Evolutionary conservation across 2,797 vertebrate species (phyloP).

Genomic region (Neostethus bicornis): DNA sequence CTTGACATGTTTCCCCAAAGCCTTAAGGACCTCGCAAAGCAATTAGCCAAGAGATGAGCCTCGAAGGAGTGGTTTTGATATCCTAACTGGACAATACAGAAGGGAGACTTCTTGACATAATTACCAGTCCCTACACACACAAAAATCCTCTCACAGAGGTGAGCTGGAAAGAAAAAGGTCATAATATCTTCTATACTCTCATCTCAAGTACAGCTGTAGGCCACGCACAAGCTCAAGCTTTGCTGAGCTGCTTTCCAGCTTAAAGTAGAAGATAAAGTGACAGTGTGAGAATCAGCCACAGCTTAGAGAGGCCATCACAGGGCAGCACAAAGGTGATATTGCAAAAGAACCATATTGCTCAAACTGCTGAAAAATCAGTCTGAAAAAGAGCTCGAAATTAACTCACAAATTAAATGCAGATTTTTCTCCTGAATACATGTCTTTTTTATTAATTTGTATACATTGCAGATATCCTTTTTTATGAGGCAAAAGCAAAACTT

Average conservation of each 20-base stretch:
- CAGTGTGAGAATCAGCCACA: slow-evolving; percentile 12
- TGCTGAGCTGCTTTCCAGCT: slow-evolving; percentile 4
- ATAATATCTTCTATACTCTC: not conserved
- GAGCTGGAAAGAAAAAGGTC: not conserved
- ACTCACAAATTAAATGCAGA: not conserved
- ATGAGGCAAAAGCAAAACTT: too few relatives aligned
- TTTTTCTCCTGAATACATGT: too few relatives aligned
- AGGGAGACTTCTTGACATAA: slow-evolving; percentile 12
- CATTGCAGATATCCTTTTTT: too few relatives aligned
- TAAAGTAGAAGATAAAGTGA: slow-evolving; percentile 6
- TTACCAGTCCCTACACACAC: slow-evolving; percentile 5
- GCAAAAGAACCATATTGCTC: slow-evolving; percentile 30
- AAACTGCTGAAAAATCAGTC: slow-evolving; percentile 15
- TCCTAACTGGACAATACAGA: slow-evolving; percentile 36
- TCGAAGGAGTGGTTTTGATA: slow-evolving; percentile 43
- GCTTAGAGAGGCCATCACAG: slow-evolving; percentile 11
- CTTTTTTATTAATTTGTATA: not conserved
- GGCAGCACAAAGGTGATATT: slow-evolving; percentile 27
- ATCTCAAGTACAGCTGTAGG: not conserved
- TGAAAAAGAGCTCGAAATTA: slow-evolving; percentile 2
- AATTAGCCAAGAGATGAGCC: slow-evolving; percentile 51
- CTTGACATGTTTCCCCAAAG: slow-evolving; percentile 15
- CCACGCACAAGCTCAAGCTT: slow-evolving; percentile 8
- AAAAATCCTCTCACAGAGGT: slow-evolving; percentile 7
- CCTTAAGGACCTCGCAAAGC: slow-evolving; percentile 22